phyloP scores from a whole-genome alignment of 2,888 invertebrate species.

The Nomada fabriciana region DNA sequence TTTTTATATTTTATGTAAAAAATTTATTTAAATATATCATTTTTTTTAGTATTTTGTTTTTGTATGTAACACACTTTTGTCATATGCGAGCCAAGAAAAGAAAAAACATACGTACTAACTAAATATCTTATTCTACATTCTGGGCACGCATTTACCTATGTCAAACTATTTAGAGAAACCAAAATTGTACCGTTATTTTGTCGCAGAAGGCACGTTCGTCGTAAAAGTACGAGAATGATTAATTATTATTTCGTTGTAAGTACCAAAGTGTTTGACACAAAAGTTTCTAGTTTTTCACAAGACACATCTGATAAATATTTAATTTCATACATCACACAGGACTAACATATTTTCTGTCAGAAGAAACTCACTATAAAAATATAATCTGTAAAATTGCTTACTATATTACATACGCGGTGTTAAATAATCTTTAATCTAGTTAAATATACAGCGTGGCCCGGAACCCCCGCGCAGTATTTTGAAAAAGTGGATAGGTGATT shows the following conservation, averaged over 20 bases:
- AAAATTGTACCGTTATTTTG: not conserved
- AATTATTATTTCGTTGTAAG: conserved; percentile 14
- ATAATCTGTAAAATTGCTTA: conserved; percentile 44
- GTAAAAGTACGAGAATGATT: not conserved
- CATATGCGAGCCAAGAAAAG: not conserved
- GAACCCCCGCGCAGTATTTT: too few relatives aligned
- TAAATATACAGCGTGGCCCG: too few relatives aligned
- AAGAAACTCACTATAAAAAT: conserved; percentile 57
- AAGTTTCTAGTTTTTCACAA: not conserved
- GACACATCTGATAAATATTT: conserved; percentile 5
- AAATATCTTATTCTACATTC: not conserved
- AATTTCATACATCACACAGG: conserved; percentile 30
- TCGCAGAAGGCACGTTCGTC: conserved; percentile 16
- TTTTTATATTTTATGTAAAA: conserved; percentile 4
- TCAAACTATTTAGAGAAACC: not conserved
- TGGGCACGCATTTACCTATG: not conserved
- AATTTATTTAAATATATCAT: conserved; percentile 14
- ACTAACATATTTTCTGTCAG: conserved; percentile 18
- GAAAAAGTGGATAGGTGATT: too few relatives aligned
- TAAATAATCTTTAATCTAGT: conserved; percentile 22
- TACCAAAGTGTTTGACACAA: conserved; percentile 30
- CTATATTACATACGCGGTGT: conserved; percentile 41
- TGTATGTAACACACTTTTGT: not conserved
- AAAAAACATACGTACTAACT: not conserved
- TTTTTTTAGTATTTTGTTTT: conserved; percentile 1